Base-by-base conservation (phyloP, 2,888 invertebrate genomes). In the Ormyrus nitidulus region DNA sequence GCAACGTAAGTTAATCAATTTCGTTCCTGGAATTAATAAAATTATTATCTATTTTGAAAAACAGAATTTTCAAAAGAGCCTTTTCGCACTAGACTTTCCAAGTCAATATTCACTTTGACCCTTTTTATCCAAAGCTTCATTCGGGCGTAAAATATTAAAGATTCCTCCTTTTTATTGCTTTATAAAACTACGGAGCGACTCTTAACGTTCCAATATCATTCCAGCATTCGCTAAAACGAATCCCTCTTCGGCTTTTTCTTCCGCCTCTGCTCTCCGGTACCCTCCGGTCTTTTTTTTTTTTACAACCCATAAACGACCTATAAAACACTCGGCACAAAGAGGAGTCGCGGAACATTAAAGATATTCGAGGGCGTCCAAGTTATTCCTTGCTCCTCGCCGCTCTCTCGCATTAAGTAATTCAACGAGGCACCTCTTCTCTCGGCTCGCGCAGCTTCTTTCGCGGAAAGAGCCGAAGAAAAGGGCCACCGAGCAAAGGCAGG, bases 331-430 rank as follows among this genome's bases (percentile, higher is more conserved):
- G 71, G 68, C 68, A 51, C 71, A 68, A 69, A 77, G 58, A 73
- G 62, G n/a, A 56, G 19, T 49, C 71, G 68, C 10, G 68, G 66
- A 68, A 48, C 72, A 72, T 73, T 77, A 72, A 73, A 73, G 72
- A 77, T 72, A 73, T 74, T 77, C 83, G 82, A 66, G 65, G 65
- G 56, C 82, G 81, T 68, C 72, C 81, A 82, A 86, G 84, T 85
- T 82, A 83, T 83, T 84, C 83, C 84, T 85, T 83, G 85, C 84
- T 59, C 9, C 44, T 46, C 49, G 44, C 53, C n/a, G 51, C 19
- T 34, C 11, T n/a, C 64, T 59, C 71, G 77, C 77, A 72, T 77
- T 71, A 72, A 78, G 77, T 72, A 72, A 78, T 78, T 78, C 72
- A 65, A 71, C 71, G 71, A 71, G 64, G 58, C 65, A 68, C 65